Evolutionary conservation across 2,113 vertebrate species (phyloP).

Genomic region (Nesoenas mayeri): DNA sequence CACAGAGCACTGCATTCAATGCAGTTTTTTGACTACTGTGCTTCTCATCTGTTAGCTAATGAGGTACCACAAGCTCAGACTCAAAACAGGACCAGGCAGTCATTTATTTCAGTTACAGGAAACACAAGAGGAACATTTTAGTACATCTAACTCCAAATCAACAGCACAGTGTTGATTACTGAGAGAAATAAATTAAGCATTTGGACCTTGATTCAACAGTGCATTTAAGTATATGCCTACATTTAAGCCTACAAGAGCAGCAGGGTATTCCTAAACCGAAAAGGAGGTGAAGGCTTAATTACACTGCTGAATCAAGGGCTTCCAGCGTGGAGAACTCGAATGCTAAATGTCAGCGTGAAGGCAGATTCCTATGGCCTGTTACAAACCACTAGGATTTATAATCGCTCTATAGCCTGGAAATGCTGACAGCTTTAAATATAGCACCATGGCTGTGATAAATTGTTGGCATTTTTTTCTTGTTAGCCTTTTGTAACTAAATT

Average conservation of each 20-base stretch:
- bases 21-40: neutral
- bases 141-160: neutral
- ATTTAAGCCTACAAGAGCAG: neutral
- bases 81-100: neutral
- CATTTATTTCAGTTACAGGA: neutral
- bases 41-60: neutral
- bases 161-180: neutral
- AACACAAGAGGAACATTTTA: neutral
- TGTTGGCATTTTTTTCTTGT: constrained; percentile 48
- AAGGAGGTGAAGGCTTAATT: constrained; percentile 19
- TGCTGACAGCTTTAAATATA: constrained; percentile 61
- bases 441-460: constrained; percentile 31
- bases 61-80: neutral
- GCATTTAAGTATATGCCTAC: neutral
- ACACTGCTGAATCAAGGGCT: neutral
- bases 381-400: constrained; percentile 49
- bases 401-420: constrained; percentile 28
- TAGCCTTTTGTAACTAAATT: constrained; percentile 61
- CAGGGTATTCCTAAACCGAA: neutral
- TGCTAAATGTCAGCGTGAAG: neutral
- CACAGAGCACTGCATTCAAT: neutral
- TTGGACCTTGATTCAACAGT: neutral
- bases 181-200: neutral
- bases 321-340: neutral
- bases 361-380: constrained; percentile 25